phyloP scores from a whole-genome alignment of 2,113 vertebrate species.

The Saguinus midas region DNA sequence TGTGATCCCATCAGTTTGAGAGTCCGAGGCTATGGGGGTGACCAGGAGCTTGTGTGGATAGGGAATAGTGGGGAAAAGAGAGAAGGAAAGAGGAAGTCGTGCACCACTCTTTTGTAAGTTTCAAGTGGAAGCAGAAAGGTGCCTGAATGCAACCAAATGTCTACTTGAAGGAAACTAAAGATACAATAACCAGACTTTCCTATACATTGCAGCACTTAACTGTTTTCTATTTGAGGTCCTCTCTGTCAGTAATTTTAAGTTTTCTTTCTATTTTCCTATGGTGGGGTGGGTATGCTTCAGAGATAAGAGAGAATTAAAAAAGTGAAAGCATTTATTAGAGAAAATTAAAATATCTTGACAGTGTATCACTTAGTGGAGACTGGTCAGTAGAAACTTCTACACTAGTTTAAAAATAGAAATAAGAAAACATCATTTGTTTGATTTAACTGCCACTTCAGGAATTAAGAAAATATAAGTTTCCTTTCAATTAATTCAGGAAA shows the following conservation, averaged over 20 bases:
- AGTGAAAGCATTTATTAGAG: not conserved
- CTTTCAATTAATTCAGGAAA: not conserved
- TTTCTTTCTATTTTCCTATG: not conserved
- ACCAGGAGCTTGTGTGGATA: not conserved
- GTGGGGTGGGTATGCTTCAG: not conserved
- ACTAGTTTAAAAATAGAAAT: not conserved
- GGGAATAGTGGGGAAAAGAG: not conserved
- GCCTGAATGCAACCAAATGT: not conserved
- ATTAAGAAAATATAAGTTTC: not conserved
- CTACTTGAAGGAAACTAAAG: not conserved
- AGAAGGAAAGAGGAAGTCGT: not conserved
- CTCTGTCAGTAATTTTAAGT: not conserved
- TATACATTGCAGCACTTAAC: not conserved
- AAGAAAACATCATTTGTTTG: not conserved
- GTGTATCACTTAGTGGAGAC: not conserved
- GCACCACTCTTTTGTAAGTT: not conserved
- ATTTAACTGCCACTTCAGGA: not conserved
- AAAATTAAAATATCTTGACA: not conserved
- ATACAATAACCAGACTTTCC: not conserved
- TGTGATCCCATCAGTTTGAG: too few species aligned
- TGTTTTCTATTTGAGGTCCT: not conserved
- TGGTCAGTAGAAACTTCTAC: not conserved
- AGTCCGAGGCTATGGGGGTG: not conserved
- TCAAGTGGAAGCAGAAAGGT: not conserved
- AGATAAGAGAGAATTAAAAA: not conserved